Base-by-base conservation (phyloP, 2,888 invertebrate genomes). In the Ectobius pallidus region DNA sequence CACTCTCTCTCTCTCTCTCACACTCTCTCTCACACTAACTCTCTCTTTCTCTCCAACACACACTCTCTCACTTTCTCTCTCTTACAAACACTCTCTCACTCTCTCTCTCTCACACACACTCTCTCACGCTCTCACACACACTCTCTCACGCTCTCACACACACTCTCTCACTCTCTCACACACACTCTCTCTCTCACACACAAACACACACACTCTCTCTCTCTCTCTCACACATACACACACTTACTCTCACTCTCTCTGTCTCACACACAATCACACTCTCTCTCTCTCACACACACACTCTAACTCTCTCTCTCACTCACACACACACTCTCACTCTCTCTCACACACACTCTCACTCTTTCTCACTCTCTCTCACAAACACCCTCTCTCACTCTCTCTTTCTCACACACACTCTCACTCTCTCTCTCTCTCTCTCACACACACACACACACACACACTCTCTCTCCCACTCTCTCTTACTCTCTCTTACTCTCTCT, bases 341-440 rank as follows among this genome's bases (percentile, higher is more conserved):
- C 46, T 14, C 46, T 3, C 46, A 46, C 46, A 14, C 46, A 46
- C 46, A 46, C 46, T n/a, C 46, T n/a, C 46, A 14, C 46, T n/a
- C 46, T n/a, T n/a, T 14, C 46, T 7, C 46, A n/a, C 46, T n/a
- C 18, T 14, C 18, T n/a, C 46, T 46, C 46, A 4, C 14, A 14
- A 7, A 4, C 18, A 11, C 18, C 3, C 46, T 14, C 46, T n/a
- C 46, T 14, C 46, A 46, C 46, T 3, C 46, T 46, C 46, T 46
- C 46, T 46, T n/a, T 46, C 46, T 46, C 46, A n/a, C 46, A n/a
- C 46, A n/a, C 46, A n/a, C 46, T 46, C 46, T 14, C 46, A 4
- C 46, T 46, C 46, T 46, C 46, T 46, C 46, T 46, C 46, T 46
- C 46, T 46, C 46, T 46, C 46, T 46, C 46, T 46, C 46, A 46